These are phyloP conservation scores for Copsychus sechellarum DNA, from an alignment of 2,113 vertebrate genomes.

Conservation along the genomic window DNA sequence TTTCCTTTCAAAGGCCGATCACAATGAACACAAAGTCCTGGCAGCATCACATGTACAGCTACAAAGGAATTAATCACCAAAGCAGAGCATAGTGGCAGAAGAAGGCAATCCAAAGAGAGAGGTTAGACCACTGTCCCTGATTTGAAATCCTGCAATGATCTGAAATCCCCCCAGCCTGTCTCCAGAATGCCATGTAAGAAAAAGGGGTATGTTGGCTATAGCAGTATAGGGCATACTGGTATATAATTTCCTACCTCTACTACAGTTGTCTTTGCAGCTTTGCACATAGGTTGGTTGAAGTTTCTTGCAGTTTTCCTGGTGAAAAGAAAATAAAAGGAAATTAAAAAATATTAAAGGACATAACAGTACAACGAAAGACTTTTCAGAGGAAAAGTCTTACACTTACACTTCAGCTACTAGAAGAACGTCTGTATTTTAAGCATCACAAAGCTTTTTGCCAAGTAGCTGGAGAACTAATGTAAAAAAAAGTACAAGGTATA, in stretches of 20 bases:
- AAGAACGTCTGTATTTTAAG: not conserved
- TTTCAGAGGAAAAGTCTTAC: not conserved
- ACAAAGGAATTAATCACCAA: not conserved
- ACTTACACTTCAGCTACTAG: not conserved
- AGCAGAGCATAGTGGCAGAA: not conserved
- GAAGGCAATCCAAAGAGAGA: not conserved
- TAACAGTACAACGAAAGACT: not conserved
- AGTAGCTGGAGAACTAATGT: not conserved
- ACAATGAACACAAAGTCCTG: fast-evolving
- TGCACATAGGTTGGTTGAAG: conserved; percentile 98
- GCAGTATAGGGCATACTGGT: fast-evolving
- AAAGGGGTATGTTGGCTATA: not conserved
- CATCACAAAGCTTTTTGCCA: not conserved
- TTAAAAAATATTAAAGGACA: not conserved
- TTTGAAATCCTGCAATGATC: not conserved
- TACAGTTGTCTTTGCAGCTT: conserved; percentile 90
- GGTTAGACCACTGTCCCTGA: not conserved
- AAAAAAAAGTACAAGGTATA: not conserved
- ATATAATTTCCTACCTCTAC: conserved; percentile 84
- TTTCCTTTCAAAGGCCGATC: not conserved
- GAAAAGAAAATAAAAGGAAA: not conserved
- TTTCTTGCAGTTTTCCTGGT: conserved; percentile 93
- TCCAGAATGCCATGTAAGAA: not conserved
- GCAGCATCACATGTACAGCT: not conserved
- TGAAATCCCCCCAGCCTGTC: not conserved